Conservation (phyloP, 2,113 vertebrate species). For the Etheostoma cragini region DNA sequence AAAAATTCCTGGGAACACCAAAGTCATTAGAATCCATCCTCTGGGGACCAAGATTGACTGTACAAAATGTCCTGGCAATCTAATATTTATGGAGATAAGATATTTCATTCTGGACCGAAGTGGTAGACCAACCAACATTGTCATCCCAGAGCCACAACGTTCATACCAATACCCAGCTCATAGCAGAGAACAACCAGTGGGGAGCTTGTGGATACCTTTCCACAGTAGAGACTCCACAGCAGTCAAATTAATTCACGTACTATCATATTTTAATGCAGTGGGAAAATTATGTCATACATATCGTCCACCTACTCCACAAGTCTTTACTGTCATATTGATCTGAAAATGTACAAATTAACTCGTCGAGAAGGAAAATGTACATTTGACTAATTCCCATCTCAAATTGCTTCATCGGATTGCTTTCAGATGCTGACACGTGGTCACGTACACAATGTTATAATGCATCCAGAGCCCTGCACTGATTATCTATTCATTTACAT, state of each 20-base stretch:
- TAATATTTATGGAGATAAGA: background rate
- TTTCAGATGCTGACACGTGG: constrained; percentile 37
- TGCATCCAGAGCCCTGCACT: background rate
- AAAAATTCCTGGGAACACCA: background rate
- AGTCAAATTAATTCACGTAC: constrained; percentile 25
- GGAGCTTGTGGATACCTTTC: background rate
- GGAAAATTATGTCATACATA: constrained; percentile 42
- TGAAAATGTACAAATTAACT: constrained; percentile 43
- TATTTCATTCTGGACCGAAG: background rate
- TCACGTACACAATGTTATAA: background rate
- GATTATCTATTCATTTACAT: constrained; percentile 8
- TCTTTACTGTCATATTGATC: constrained; percentile 4
- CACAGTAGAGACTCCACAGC: background rate
- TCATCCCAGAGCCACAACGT: background rate
- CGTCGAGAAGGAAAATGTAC: background rate
- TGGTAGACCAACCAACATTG: background rate
- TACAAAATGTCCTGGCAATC: background rate
- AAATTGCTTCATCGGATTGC: constrained; percentile 42
- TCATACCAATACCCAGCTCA: background rate
- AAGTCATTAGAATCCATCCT: background rate
- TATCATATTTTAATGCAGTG: constrained; percentile 55
- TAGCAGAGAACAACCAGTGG: background rate
- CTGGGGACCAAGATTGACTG: background rate
- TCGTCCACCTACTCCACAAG: constrained; percentile 23
- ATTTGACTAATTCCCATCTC: constrained; percentile 31